phyloP scores from a whole-genome alignment of 2,797 vertebrate genomes.

The Choloepus didactylus region DNA sequence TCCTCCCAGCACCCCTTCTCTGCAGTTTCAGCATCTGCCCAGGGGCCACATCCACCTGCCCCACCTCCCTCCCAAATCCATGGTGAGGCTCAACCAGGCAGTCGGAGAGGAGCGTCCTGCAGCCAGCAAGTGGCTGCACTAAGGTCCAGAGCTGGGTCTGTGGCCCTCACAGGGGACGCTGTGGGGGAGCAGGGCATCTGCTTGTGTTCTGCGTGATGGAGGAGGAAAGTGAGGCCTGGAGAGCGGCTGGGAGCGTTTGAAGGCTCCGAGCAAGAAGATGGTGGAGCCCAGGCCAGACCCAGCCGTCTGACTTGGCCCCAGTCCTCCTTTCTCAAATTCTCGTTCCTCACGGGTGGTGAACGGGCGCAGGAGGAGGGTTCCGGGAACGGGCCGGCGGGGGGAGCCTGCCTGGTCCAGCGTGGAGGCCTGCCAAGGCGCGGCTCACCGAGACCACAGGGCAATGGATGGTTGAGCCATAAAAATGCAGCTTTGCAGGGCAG shows the following conservation, averaged over 20 bases:
- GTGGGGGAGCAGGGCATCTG: too few species aligned
- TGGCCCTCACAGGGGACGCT: fast-evolving
- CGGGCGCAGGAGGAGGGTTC: too few species aligned
- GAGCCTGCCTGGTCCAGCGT: fast-evolving
- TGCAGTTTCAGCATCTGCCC: neutral
- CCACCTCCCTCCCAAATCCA: fast-evolving
- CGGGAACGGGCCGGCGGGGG: neutral
- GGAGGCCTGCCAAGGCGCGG: too few species aligned
- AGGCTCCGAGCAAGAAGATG: neutral
- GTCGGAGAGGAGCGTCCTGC: neutral
- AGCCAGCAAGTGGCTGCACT: fast-evolving
- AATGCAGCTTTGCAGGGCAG: neutral
- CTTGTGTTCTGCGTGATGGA: fast-evolving
- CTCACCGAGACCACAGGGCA: neutral
- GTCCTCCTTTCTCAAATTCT: neutral
- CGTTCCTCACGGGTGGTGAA: fast-evolving
- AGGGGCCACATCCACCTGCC: fast-evolving
- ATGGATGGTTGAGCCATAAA: neutral
- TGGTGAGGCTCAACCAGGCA: fast-evolving
- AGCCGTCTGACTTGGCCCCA: too few species aligned
- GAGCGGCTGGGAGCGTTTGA: fast-evolving
- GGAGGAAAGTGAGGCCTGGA: neutral
- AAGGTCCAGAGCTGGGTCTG: fast-evolving
- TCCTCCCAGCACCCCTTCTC: neutral
- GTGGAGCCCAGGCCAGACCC: neutral